Percentiles rank a stretch among this genome's conserved stretches.
Conservation (phyloP, 2,888 invertebrate genomes). For the Scaeva pyrastri region DNA sequence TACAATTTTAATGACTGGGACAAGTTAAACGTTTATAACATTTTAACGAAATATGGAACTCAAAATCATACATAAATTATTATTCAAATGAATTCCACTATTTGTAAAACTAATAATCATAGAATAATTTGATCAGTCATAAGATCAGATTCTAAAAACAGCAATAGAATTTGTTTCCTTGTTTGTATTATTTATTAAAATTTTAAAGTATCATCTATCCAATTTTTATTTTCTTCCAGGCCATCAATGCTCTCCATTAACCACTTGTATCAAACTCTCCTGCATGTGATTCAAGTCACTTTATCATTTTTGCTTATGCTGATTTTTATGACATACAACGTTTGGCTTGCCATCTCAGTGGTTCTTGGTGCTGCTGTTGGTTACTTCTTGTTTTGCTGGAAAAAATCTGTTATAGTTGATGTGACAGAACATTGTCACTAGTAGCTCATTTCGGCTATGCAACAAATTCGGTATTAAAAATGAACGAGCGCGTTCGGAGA, state of each 20-base stretch:
- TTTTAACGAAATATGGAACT: too few species aligned
- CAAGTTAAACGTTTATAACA: too few species aligned
- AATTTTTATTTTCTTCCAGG: slow-evolving; percentile 84
- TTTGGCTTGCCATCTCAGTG: slow-evolving; percentile 95
- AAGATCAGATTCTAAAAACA: too few species aligned
- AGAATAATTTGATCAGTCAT: too few species aligned
- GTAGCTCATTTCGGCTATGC: slow-evolving; percentile 84
- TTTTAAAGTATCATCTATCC: background rate
- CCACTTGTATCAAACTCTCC: slow-evolving; percentile 93
- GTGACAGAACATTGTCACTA: slow-evolving; percentile 98
- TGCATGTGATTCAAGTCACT: slow-evolving; percentile 95
- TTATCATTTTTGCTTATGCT: slow-evolving; percentile 97
- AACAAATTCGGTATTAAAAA: slow-evolving; percentile 6
- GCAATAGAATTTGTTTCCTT: too few species aligned
- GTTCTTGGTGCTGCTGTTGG: slow-evolving; percentile 95
- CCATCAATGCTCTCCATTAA: slow-evolving; percentile 93
- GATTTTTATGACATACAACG: slow-evolving; percentile 98
- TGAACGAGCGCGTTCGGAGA: background rate
- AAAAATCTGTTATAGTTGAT: slow-evolving; percentile 96
- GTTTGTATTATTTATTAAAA: background rate
- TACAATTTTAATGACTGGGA: too few species aligned
- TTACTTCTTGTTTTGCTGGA: slow-evolving; percentile 98
- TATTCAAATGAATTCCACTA: too few species aligned
- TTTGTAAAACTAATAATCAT: too few species aligned
- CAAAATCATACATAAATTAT: too few species aligned